phyloP scores from a whole-genome alignment of 2,797 vertebrate species.

The Pyrocephalus nanus region DNA sequence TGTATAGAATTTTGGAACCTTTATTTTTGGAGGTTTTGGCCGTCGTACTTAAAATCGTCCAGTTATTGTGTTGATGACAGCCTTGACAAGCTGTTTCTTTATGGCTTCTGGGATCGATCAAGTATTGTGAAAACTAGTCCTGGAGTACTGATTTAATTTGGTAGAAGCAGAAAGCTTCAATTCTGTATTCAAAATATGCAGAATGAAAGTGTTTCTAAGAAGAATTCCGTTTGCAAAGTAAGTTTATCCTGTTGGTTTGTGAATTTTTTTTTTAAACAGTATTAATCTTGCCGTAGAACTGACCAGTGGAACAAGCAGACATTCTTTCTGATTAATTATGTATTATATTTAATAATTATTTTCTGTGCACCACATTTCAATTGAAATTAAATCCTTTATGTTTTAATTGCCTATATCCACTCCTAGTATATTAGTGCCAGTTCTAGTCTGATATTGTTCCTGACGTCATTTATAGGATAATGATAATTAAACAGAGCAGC shows the following conservation, averaged over 20 bases:
- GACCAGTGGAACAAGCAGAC: neutral
- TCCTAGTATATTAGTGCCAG: neutral
- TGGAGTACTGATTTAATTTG: neutral
- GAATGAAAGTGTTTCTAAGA: neutral
- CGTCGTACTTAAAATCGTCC: neutral
- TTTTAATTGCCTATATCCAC: neutral
- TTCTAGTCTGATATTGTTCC: neutral
- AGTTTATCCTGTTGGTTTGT: neutral
- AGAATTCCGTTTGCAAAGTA: neutral
- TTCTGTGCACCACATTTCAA: neutral
- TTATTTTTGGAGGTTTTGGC: neutral
- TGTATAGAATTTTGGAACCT: neutral
- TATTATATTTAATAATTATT: neutral
- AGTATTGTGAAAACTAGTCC: neutral
- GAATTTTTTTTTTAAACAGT: neutral
- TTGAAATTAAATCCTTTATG: neutral
- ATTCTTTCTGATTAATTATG: neutral
- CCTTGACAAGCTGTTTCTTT: neutral
- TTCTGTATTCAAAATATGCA: neutral
- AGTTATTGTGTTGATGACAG: neutral
- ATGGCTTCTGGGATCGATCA: neutral
- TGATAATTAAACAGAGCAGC: constrained; percentile 1
- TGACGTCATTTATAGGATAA: neutral
- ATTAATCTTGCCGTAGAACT: neutral
- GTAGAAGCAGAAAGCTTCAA: neutral